phyloP scores from a whole-genome alignment of 2,797 vertebrate genomes.

The Gymnodraco acuticeps region DNA sequence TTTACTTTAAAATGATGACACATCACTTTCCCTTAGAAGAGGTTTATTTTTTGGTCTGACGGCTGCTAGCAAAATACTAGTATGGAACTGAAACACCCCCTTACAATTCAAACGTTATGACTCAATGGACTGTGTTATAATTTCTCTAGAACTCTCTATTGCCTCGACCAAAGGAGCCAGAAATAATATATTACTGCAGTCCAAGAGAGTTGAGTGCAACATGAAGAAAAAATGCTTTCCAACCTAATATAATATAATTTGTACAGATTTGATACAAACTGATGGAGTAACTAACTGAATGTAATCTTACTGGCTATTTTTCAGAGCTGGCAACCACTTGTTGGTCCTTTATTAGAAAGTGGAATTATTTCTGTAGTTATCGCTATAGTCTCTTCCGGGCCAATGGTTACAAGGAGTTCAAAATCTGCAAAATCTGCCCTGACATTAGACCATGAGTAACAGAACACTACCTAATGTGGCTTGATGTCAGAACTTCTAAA shows the following conservation, averaged over 20 bases:
- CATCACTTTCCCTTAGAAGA: constrained; percentile 1
- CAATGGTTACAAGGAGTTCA: background rate
- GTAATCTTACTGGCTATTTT: background rate
- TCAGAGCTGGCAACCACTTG: background rate
- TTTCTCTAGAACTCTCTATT: constrained; percentile 15
- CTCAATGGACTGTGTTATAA: constrained; percentile 30
- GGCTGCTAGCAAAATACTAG: constrained; percentile 11
- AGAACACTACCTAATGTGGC: background rate
- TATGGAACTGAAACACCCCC: constrained; percentile 21
- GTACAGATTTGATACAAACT: background rate
- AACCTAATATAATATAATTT: background rate
- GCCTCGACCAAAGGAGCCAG: background rate
- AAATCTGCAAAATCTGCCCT: background rate
- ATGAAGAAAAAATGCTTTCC: background rate
- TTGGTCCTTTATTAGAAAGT: background rate
- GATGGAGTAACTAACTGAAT: background rate
- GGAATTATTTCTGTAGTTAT: background rate
- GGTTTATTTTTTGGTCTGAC: background rate
- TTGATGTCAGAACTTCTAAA: background rate
- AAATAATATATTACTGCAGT: constrained; percentile 6
- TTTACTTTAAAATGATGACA: constrained; percentile 6
- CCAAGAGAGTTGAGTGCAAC: background rate
- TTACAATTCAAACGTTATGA: constrained; percentile 27
- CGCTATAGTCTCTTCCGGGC: background rate
- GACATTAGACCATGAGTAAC: background rate